Conservation (phyloP, 1,140 invertebrate species). For the Cyphomyrmex costatus region DNA sequence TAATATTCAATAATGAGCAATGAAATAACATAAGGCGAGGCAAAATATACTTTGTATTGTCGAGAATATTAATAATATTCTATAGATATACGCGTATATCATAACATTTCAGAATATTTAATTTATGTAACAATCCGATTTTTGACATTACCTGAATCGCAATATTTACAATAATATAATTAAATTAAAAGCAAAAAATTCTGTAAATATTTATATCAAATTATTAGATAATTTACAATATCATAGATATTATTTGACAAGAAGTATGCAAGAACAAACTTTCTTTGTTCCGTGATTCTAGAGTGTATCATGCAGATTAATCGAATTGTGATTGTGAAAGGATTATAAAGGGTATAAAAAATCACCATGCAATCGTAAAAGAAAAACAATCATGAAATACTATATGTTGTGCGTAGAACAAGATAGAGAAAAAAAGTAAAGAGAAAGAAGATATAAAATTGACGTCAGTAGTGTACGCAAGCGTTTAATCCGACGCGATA, state of each 20-base stretch:
- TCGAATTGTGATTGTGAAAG: constrained; percentile 10
- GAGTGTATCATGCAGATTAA: not conserved
- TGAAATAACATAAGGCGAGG: not conserved
- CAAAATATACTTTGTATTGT: not conserved
- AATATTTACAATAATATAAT: not conserved
- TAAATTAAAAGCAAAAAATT: constrained; percentile 11
- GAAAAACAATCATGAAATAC: not conserved
- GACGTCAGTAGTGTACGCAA: constrained; percentile 75
- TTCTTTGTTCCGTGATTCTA: not conserved
- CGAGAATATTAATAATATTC: not conserved
- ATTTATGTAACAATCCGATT: not conserved
- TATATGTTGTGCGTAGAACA: not conserved
- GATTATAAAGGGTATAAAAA: not conserved
- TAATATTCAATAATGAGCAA: not conserved
- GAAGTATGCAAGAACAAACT: no score
- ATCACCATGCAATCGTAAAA: not conserved
- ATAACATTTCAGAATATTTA: not conserved
- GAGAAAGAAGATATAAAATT: constrained; percentile 67
- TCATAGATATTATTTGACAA: not conserved
- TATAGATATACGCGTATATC: not conserved
- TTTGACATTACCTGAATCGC: not conserved
- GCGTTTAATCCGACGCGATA: constrained; percentile 81
- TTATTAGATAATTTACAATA: not conserved
- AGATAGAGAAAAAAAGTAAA: constrained; percentile 47
- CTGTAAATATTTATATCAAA: not conserved